Evolutionary conservation across 2,113 vertebrate genomes (phyloP), one percentile per base, ranked within the genome.

Genomic region (Gnathonemus echidnorhynchus): DNA sequence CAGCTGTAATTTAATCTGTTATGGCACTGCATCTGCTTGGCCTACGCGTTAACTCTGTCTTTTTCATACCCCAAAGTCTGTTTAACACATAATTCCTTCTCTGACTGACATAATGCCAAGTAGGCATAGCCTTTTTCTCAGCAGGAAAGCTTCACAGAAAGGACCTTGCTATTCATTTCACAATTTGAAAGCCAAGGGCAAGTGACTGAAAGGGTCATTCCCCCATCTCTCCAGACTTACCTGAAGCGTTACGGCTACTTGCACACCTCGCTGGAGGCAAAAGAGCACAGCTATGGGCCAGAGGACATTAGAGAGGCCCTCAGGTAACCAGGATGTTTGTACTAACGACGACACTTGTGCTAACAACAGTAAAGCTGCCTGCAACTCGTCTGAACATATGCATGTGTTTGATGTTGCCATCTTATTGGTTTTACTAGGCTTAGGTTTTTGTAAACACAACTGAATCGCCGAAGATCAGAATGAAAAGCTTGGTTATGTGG

Each of bases 171-270:
- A 70, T 70, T 70, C 62, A 13, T 70, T 70, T 70, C n/a, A 27
- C 10, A 31, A 70, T 70, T 70, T 31, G 62, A 70, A 70, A 31
- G 27, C 62, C n/a, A n/a, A 66, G 62, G 35, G 11, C 74, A 35
- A 5, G 74, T 39, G 31, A 42, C 35, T 39, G 74, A 39, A 80
- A 39, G 74, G n/a, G 17, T 10, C 24, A 86, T 21, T 86, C 83
- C 46, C 21, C 3, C 39, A 53, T n/a, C 58, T 88, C 50, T 92
- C 80, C 35, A 96, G 96, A 90, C 8, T 1, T 97, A 97, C 90
- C 93, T 97, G 80, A 92, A 92, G 89, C 93, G 93, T 46, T 97
- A 95, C 86, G 97, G 96, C 27, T 98, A 97, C 83, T 93, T 97
- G 66, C 94, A 97, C 91, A 94, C 95, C 56, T 93, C 96, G 31